Evolutionary conservation across 1,140 invertebrate genomes (phyloP).

Genomic region (Coboldia fuscipes): DNA sequence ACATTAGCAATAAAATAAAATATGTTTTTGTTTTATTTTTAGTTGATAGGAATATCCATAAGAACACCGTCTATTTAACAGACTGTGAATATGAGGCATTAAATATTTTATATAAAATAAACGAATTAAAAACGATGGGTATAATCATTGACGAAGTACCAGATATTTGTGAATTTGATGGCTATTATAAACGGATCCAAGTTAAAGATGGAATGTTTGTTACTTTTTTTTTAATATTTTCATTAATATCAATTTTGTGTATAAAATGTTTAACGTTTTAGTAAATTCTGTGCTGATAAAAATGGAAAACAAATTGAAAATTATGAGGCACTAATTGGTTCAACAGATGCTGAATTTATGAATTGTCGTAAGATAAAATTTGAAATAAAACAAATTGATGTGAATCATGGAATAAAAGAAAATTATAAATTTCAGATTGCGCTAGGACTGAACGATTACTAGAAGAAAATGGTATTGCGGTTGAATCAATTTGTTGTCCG

Average conservation of each 20-base stretch:
- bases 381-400: not conserved
- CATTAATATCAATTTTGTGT: no score
- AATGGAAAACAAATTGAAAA: slow-evolving; percentile 22
- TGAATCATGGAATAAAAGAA: no score
- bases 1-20: no score
- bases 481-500: slow-evolving; percentile 27
- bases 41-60: slow-evolving; percentile 2
- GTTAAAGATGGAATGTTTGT: no score
- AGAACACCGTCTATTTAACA: not conserved
- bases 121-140: no score
- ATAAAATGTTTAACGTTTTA: no score
- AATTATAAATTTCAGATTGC: slow-evolving; percentile 25
- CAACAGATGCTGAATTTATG: slow-evolving; percentile 21
- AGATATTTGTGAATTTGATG: slow-evolving; percentile 6
- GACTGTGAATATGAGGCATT: slow-evolving; percentile 4
- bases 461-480: slow-evolving; percentile 10
- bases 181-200: slow-evolving; percentile 9
- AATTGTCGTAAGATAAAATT: slow-evolving; percentile 28
- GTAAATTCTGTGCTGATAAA: slow-evolving; percentile 28
- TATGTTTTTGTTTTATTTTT: not conserved
- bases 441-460: slow-evolving; percentile 25
- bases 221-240: no score
- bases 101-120: no score
- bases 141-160: no score
- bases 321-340: slow-evolving; percentile 16